Evolutionary conservation across 2,888 invertebrate species (phyloP), one percentile per base, ranked within the genome.

Genomic region (Epiperipatus broadwayi): DNA sequence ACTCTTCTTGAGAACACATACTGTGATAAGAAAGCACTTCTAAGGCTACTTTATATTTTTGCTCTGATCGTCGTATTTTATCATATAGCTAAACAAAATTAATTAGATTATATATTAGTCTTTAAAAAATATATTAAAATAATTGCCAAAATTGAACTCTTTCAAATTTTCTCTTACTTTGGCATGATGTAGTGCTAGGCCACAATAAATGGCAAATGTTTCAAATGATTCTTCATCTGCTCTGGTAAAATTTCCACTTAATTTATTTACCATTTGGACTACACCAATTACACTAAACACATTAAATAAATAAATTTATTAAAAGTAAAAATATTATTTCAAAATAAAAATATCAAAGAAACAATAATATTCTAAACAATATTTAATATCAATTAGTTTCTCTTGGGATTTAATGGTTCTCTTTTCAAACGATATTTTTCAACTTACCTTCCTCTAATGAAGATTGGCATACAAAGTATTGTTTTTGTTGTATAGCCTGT

Each of bases 391-490:
- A n/a, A n/a, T n/a, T n/a, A n/a, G n/a, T n/a, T n/a, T n/a, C n/a
- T n/a, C n/a, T n/a, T n/a, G n/a, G n/a, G n/a, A n/a, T n/a, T n/a
- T n/a, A n/a, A n/a, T n/a, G n/a, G n/a, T n/a, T n/a, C n/a, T n/a
- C n/a, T n/a, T n/a, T n/a, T n/a, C n/a, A n/a, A n/a, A n/a, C n/a
- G n/a, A n/a, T n/a, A n/a, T n/a, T n/a, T n/a, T n/a, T n/a, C n/a
- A n/a, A 32, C 52, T 51, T 49, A 64, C 64, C 66, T 68, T 22
- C 75, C 73, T 41, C 78, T 64, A 14, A 78, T 78, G 57, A 75
- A 78, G 29, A 84, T 76, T 1, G 83, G 84, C 81, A 83, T 81
- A 56, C 81, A 81, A 1, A 83, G 66, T 29, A 83, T 79, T 19
- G 72, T 73, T 45, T 70, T 66, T 0, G 80, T 81, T 35, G 53